Evolutionary conservation across 2,797 vertebrate species (phyloP), one percentile per base, ranked within the genome.

Genomic region (Melanotaenia parkinsoni): DNA sequence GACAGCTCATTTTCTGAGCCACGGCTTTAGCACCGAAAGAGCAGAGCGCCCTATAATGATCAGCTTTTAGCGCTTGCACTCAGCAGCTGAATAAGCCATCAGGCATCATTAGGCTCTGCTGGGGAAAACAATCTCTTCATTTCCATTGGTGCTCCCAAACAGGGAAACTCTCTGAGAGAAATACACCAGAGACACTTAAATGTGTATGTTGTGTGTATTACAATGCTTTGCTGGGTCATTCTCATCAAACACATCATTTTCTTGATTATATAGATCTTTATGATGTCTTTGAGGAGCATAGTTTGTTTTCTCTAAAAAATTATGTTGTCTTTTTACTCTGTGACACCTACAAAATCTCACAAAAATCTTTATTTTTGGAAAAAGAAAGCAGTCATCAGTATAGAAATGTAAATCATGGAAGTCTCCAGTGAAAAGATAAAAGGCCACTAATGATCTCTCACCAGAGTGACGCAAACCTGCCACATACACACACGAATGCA

Each of bases 1-100:
- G 93, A 92, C 92, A 93, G 93, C 93, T 95, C 91, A 93, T 95
- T 95, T 95, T 93, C 88, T 68, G 89, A 88, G 89, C 79, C 80
- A 69, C 56, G 53, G 85, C 87, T 90, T 89, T 74, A 80, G 80
- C 81, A 76, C 84, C 67, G 82, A 88, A 84, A 93, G 91, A 86
- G 85, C 81, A 86, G 85, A 91, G 90, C 81, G 82, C 74, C 79
- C 86, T 86, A 72, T 95, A 94, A 96, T 95, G 92, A 95, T 93
- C 92, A 89, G 92, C 93, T 95, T 94, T 95, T 94, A 95, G 94
- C 53, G 72, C 80, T 67, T 76, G 86, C 87, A 81, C 87, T 69
- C 86, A 85, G 85, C 76, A 79, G 82, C 89, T 89, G 93, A 93
- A 92, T 92, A 94, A 91, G 88, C 94, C 90, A 93, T 94, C 92